Evolutionary conservation across 2,797 vertebrate genomes (phyloP).

Genomic region (Liparis tanakae): DNA sequence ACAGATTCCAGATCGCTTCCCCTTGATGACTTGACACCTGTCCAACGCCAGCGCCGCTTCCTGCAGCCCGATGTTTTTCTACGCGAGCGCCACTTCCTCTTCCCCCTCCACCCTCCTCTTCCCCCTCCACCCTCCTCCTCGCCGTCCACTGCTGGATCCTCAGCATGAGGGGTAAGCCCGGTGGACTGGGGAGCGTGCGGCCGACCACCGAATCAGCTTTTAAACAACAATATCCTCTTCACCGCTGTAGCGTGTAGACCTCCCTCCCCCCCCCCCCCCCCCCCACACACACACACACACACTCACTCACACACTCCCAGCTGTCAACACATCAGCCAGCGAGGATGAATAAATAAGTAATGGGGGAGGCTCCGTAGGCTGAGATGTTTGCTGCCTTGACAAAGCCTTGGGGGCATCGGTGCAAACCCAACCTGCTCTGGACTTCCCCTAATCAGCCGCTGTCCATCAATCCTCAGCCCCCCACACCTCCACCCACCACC

Average conservation of each 20-base stretch:
- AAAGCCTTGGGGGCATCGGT: constrained; percentile 71
- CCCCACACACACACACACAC: too few relatives aligned
- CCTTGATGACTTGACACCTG: constrained; percentile 39
- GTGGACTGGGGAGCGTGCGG: constrained; percentile 23
- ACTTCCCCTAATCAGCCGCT: constrained; percentile 78
- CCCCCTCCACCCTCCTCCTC: constrained; percentile 35
- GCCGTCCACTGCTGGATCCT: constrained; percentile 57
- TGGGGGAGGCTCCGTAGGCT: constrained; percentile 41
- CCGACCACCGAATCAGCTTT: constrained; percentile 31
- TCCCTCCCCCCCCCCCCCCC: too few relatives aligned
- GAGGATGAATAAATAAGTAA: constrained; percentile 72
- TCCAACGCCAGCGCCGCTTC: constrained; percentile 17
- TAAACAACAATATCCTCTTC: constrained; percentile 63
- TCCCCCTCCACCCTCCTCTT: constrained; percentile 10
- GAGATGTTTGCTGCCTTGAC: constrained; percentile 69
- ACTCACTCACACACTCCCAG: not conserved
- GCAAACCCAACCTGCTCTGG: constrained; percentile 59
- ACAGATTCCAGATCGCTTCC: constrained; percentile 18
- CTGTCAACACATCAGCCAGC: constrained; percentile 68
- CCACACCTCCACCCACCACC: too few relatives aligned
- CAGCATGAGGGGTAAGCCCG: constrained; percentile 34
- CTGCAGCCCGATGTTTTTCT: constrained; percentile 18
- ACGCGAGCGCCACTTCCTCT: not conserved
- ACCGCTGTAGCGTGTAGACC: constrained; percentile 16
- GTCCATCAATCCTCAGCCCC: constrained; percentile 68